Evolutionary conservation across 2,888 invertebrate genomes (phyloP), one percentile per base, ranked within the genome.

Genomic region (Dryadula phaetusa): DNA sequence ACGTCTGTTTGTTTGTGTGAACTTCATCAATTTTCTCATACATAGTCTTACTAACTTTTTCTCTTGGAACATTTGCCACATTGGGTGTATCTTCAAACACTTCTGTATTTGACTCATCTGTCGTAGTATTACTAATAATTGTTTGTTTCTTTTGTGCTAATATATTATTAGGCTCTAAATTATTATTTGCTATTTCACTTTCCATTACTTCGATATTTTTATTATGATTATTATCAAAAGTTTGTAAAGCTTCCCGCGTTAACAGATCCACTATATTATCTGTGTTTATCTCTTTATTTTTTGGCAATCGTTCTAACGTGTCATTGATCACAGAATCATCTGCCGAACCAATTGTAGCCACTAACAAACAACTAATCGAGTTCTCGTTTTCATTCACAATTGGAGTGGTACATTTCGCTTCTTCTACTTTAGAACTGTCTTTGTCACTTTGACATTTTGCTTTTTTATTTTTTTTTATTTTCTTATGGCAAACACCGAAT

Each of bases 101-200:
- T 69, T 87, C 88, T 1, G 80, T 82, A 67, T 85, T 88, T 0
- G 84, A 86, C 54, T 88, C 87, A 64, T 88, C 85, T 2, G 67
- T 71, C 18, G 86, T 81, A 3, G 86, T 80, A 44, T 78, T 78
- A 69, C 79, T 81, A 16, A 79, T 64, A 46, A 69, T 73, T 16
- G 16, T 67, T 42, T 47, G 47, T 61, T 62, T 61, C 16, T 18
- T 54, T 49, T 68, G 40, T 20, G 28, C 8, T 49, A 20, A 10
- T 44, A 54, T 64, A 12, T 52, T 49, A 7, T 52, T 16, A 4
- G n/a, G n/a, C n/a, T 14, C 20, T 18, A 28, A 28, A 46, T 52
- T 0, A 40, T 10, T 12, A 16, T 54, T 44, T 54, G 67, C 37
- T 16, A 10, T 22, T 14, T 12, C 4, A 37, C 22, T 62, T 28